Percentiles rank a stretch among this genome's conserved stretches.
These are phyloP conservation scores for Plebejus melissa DNA, from an alignment of 2,888 invertebrate genomes.

Conservation along the genomic window DNA sequence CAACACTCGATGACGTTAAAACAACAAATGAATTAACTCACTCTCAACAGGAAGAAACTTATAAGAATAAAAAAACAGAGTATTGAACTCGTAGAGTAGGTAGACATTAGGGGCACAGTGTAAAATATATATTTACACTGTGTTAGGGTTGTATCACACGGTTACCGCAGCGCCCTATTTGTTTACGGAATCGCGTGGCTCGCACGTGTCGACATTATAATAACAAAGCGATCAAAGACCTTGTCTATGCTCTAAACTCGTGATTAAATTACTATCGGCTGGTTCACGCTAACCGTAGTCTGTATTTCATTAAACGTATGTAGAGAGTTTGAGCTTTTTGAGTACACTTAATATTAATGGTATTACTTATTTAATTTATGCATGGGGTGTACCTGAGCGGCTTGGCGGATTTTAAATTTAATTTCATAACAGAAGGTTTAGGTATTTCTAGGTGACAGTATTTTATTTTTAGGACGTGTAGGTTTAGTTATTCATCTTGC, in stretches of 20 bases:
- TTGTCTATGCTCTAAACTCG: constrained; percentile 43
- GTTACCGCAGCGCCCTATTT: constrained; percentile 34
- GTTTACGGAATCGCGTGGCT: constrained; percentile 41
- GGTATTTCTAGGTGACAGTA: too few relatives aligned
- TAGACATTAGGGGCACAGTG: not conserved
- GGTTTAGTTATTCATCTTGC: too few relatives aligned
- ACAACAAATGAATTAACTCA: not conserved
- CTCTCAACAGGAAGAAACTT: constrained; percentile 6
- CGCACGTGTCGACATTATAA: constrained; percentile 58
- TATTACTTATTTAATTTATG: not conserved
- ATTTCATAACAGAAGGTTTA: not conserved
- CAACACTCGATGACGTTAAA: not conserved
- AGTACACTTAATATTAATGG: not conserved
- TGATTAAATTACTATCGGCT: constrained; percentile 50
- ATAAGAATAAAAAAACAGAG: not conserved
- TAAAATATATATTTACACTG: too few relatives aligned
- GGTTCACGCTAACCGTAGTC: constrained; percentile 31
- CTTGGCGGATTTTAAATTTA: not conserved
- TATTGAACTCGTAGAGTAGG: not conserved
- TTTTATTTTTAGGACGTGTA: too few relatives aligned
- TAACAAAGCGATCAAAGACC: constrained; percentile 68
- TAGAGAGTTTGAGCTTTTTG: not conserved
- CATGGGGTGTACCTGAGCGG: not conserved
- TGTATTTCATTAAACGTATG: constrained; percentile 21
- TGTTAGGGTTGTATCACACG: not conserved